Conservation (phyloP, 2,797 vertebrate species). For the Peromyscus attwateri region DNA sequence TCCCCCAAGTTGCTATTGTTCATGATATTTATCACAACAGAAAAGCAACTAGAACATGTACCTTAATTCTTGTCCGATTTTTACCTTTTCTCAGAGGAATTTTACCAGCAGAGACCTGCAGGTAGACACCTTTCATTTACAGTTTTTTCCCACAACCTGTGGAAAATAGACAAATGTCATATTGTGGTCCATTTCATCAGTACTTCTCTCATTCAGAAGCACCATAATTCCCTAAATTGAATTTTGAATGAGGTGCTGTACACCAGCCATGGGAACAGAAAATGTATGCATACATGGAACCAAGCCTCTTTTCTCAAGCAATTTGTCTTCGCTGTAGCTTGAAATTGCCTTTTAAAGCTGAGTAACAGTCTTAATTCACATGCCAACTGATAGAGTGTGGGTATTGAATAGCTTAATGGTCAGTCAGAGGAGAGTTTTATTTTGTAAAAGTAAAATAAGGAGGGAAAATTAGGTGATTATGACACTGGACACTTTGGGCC, state of each 20-base stretch:
- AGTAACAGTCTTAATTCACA: slow-evolving; percentile 51
- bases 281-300: slow-evolving; percentile 51
- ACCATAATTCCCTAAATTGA: slow-evolving; percentile 81
- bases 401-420: slow-evolving; percentile 34
- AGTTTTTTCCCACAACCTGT: slow-evolving; percentile 25
- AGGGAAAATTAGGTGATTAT: not conserved
- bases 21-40: not conserved
- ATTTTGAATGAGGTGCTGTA: slow-evolving; percentile 83
- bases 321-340: slow-evolving; percentile 75
- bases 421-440: slow-evolving; percentile 16
- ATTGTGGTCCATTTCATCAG: slow-evolving; percentile 63
- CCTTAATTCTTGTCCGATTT: not conserved
- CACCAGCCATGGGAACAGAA: slow-evolving; percentile 33
- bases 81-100: slow-evolving; percentile 6
- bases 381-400: not conserved
- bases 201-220: slow-evolving; percentile 66
- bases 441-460: not conserved
- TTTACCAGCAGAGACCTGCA: not conserved
- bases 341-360: slow-evolving; percentile 76
- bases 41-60: too few relatives aligned
- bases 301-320: slow-evolving; percentile 70
- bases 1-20: not conserved
- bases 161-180: slow-evolving; percentile 63
- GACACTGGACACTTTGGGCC: not conserved
- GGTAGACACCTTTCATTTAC: slow-evolving; percentile 8